A percentile compares a stretch with the other conserved stretches of the same genome.
These are phyloP conservation scores for Caenorhabditis latens DNA, from an alignment of 1,140 invertebrate genomes.

Conservation along the genomic window DNA sequence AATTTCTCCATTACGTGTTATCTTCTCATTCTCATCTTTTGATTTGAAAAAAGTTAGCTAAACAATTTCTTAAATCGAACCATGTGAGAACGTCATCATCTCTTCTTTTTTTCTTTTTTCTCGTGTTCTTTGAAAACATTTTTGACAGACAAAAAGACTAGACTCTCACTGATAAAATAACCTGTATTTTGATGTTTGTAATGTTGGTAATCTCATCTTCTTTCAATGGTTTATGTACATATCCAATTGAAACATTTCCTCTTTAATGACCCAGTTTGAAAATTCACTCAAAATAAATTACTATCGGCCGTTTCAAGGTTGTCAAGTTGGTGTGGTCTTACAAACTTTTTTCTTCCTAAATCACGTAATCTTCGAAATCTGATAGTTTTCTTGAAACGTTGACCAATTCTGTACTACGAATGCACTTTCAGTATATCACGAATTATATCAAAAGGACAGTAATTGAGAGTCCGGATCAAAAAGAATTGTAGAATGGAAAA, in stretches of 20 bases:
- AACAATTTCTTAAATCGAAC: background rate
- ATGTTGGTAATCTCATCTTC: background rate
- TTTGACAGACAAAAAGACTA: conserved; percentile 13
- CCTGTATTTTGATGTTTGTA: conserved; percentile 2
- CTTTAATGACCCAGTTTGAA: conserved; percentile 1
- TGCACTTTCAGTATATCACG: conserved; percentile 8
- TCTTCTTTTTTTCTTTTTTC: too few relatives aligned
- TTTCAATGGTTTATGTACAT: too few relatives aligned
- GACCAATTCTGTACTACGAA: background rate
- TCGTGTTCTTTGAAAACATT: background rate
- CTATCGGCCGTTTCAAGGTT: background rate
- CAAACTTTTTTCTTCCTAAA: background rate
- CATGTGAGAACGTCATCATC: conserved; percentile 3
- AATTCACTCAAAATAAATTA: background rate
- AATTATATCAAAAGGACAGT: conserved; percentile 3
- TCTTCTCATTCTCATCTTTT: conserved; percentile 1
- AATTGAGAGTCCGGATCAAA: background rate
- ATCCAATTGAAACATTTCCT: background rate
- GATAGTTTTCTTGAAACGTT: background rate
- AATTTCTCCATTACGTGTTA: background rate
- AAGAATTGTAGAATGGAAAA: background rate
- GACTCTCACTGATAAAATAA: background rate
- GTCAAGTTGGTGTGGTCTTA: background rate
- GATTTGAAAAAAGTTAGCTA: background rate
- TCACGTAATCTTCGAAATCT: conserved; percentile 39